These are phyloP conservation scores for Amniataba percoides DNA, from an alignment of 2,797 vertebrate genomes.

Conservation along the genomic window DNA sequence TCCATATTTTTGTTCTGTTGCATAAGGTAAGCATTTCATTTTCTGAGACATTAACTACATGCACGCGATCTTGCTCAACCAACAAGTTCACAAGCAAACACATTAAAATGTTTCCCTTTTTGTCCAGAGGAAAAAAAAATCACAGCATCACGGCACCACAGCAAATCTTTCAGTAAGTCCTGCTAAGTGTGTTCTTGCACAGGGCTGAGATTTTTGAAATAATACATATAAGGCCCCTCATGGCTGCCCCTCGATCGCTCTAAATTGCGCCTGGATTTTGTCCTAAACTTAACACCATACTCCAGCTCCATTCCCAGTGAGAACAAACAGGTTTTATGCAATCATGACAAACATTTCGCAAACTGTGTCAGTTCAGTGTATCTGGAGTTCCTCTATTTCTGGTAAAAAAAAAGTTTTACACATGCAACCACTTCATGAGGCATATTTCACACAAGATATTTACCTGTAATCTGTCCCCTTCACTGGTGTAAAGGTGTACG, in stretches of 20 bases:
- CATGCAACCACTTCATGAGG: not conserved
- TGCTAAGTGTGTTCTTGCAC: slow-evolving; percentile 31
- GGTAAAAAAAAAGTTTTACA: not conserved
- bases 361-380: slow-evolving; percentile 16
- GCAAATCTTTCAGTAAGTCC: slow-evolving; percentile 34
- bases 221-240: slow-evolving; percentile 24
- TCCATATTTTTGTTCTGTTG: not conserved
- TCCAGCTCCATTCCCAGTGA: slow-evolving; percentile 6
- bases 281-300: slow-evolving; percentile 25
- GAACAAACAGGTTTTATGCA: slow-evolving; percentile 24
- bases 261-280: slow-evolving; percentile 31
- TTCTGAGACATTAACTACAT: not conserved
- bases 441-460: slow-evolving; percentile 17
- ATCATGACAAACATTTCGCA: slow-evolving; percentile 20
- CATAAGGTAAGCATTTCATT: not conserved
- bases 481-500: slow-evolving; percentile 92
- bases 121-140: slow-evolving; percentile 11
- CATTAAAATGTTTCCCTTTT: not conserved
- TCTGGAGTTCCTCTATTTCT: slow-evolving; percentile 29
- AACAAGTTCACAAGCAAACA: not conserved
- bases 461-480: slow-evolving; percentile 96
- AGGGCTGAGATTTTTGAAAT: not conserved
- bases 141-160: not conserved
- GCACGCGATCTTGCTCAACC: not conserved
- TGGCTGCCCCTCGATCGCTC: slow-evolving; percentile 23